Evolutionary conservation across 2,888 invertebrate species (phyloP).

Genomic region (Gnatocerus cornutus): DNA sequence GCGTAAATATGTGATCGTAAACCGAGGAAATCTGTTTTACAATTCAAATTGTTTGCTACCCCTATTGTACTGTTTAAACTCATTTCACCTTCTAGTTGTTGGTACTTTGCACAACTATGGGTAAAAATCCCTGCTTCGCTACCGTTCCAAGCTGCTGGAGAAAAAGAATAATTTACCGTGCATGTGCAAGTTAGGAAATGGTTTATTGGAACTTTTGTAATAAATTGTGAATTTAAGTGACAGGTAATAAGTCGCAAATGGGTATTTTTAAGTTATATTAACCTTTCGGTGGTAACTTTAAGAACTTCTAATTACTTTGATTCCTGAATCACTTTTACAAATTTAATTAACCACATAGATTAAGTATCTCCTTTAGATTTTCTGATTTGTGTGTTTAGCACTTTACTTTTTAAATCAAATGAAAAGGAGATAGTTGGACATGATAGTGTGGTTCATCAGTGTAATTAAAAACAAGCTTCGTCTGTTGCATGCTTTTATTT

Average conservation of each 20-base stretch:
- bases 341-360: constrained; percentile 16
- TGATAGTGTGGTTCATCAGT: no score
- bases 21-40: constrained; percentile 44
- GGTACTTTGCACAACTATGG: constrained; percentile 17
- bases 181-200: constrained; percentile 4
- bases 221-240: no score
- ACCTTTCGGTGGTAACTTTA: constrained; percentile 11
- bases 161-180: no score
- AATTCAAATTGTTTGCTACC: constrained; percentile 44
- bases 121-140: constrained; percentile 3
- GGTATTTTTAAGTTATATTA: constrained; percentile 17
- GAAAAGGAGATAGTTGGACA: no score
- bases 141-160: no score
- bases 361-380: no score
- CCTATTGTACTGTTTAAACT: constrained; percentile 22
- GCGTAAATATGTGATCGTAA: constrained; percentile 41
- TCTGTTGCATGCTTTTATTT: no score
- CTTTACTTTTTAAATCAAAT: no score
- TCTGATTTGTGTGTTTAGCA: no score
- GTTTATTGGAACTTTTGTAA: constrained; percentile 11
- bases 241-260: neutral
- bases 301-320: constrained; percentile 17
- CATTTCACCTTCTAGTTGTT: constrained; percentile 9
- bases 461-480: no score
- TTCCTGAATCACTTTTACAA: constrained; percentile 12